Percentiles rank a stretch among this genome's conserved stretches.
Evolutionary conservation across 2,888 invertebrate genomes (phyloP).

Genomic region (Gerris lacustris): DNA sequence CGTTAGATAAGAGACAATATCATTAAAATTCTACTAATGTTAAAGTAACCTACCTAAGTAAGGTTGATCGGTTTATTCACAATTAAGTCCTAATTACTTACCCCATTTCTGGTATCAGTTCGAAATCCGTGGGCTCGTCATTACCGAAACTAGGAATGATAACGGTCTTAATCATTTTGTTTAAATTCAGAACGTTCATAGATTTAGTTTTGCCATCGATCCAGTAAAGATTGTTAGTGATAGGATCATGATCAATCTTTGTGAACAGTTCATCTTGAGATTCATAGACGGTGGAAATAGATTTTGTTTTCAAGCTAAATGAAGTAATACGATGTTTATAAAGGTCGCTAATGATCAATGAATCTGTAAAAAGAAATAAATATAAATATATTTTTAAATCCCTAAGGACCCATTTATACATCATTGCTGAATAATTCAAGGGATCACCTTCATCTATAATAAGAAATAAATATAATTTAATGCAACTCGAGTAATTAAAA

Average conservation of each 20-base stretch:
- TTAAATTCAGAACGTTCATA: conserved; percentile 54
- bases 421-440: too few species aligned
- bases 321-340: conserved; percentile 39
- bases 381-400: neutral
- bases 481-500: too few species aligned
- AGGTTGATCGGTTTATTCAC: too few species aligned
- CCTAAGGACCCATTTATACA: too few species aligned
- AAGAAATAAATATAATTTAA: too few species aligned
- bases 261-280: neutral
- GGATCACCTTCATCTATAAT: too few species aligned
- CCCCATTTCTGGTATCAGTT: conserved; percentile 54
- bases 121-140: conserved; percentile 55
- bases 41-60: too few species aligned
- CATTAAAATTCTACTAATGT: neutral
- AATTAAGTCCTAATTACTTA: conserved; percentile 32
- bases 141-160: conserved; percentile 46
- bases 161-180: conserved; percentile 45
- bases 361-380: neutral
- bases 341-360: conserved; percentile 34
- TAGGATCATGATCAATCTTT: conserved; percentile 51
- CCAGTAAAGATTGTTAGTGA: conserved; percentile 61
- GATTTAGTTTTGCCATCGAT: conserved; percentile 49
- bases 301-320: conserved; percentile 34
- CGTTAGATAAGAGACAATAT: neutral
- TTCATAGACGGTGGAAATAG: conserved; percentile 8